phyloP scores from a whole-genome alignment of 2,113 vertebrate species.

The Poeciliopsis occidentalis region DNA sequence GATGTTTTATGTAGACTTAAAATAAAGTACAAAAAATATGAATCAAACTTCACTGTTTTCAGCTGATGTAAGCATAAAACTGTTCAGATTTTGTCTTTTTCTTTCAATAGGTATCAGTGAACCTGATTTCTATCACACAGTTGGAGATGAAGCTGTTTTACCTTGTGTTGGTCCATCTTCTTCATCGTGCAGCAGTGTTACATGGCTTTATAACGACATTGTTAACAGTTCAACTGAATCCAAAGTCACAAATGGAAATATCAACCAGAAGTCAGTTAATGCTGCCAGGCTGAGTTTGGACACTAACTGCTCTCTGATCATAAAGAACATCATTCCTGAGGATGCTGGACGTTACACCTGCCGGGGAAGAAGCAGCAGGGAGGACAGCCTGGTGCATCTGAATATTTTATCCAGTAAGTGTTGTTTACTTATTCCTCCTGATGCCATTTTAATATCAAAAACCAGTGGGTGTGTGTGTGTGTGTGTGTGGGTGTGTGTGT shows the following conservation, averaged over 20 bases:
- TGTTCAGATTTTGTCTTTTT: background rate
- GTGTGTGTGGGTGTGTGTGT: too few species aligned
- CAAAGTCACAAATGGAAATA: background rate
- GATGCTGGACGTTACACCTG: background rate
- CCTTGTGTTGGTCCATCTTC: background rate
- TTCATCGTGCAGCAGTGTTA: background rate
- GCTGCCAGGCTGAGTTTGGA: background rate
- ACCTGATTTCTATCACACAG: background rate
- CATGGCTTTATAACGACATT: background rate
- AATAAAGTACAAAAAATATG: background rate
- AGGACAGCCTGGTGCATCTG: background rate
- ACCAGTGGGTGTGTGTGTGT: too few species aligned
- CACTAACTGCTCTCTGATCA: background rate
- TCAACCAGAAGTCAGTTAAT: background rate
- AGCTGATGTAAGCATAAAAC: background rate
- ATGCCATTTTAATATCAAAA: too few species aligned
- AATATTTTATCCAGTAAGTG: background rate
- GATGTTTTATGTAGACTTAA: background rate
- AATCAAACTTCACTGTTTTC: background rate
- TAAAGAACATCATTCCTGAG: background rate
- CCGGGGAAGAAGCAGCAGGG: background rate
- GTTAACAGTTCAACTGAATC: fast-evolving
- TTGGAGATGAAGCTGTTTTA: background rate
- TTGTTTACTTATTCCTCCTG: too few species aligned
- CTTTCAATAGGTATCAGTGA: background rate